Evolutionary conservation across 1,140 invertebrate genomes (phyloP).

Genomic region (Chlorops oryzae): DNA sequence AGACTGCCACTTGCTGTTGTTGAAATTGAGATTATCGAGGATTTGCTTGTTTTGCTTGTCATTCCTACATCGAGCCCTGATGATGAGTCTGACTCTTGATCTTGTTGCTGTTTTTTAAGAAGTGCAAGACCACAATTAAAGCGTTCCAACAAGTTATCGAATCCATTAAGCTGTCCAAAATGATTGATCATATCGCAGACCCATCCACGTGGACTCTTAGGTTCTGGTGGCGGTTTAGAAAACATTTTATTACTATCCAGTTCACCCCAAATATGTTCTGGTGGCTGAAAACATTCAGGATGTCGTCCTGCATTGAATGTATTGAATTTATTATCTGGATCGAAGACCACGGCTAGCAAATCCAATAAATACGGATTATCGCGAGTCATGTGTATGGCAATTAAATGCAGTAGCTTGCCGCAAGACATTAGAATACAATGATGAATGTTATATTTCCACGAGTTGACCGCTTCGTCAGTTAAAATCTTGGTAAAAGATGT

Average conservation of each 20-base stretch:
- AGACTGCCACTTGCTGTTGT: slow-evolving; percentile 42
- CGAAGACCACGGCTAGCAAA: slow-evolving; percentile 86
- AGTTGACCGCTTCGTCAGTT: slow-evolving; percentile 96
- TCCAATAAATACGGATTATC: slow-evolving; percentile 93
- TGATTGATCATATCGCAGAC: slow-evolving; percentile 92
- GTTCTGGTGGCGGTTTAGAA: slow-evolving; percentile 72
- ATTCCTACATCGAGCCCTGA: slow-evolving; percentile 41
- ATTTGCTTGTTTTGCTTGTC: slow-evolving; percentile 22
- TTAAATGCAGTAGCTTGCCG: slow-evolving; percentile 84
- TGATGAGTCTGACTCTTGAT: slow-evolving; percentile 15
- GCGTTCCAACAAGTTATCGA: slow-evolving; percentile 78
- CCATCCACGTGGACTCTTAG: slow-evolving; percentile 79
- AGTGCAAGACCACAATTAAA: slow-evolving; percentile 59
- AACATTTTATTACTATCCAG: slow-evolving; percentile 55
- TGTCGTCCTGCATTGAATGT: slow-evolving; percentile 80
- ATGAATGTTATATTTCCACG: slow-evolving; percentile 96
- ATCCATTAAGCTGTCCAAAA: slow-evolving; percentile 85
- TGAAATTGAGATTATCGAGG: slow-evolving; percentile 17
- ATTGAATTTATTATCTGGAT: slow-evolving; percentile 93
- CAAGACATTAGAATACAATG: slow-evolving; percentile 91
- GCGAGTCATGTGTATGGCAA: slow-evolving; percentile 81
- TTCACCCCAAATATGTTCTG: slow-evolving; percentile 48
- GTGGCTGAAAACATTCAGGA: slow-evolving; percentile 66
- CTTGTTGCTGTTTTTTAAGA: slow-evolving; percentile 45
- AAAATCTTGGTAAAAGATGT: slow-evolving; percentile 95